phyloP scores from a whole-genome alignment of 1,140 invertebrate genomes.

The Megathymus violae region DNA sequence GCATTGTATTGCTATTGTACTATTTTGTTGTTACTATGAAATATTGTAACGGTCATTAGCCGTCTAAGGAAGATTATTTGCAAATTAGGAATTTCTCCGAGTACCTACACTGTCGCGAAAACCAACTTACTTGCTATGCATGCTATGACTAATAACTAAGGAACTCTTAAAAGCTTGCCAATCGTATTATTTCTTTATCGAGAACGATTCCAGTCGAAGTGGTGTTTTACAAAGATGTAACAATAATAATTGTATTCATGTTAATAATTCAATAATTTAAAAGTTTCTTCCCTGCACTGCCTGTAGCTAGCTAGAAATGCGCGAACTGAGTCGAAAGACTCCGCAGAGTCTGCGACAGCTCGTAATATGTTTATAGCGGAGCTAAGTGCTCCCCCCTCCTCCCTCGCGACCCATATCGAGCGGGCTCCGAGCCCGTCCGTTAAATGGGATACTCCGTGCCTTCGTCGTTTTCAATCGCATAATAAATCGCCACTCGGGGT shows the following conservation, averaged over 20 bases:
- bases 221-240: no score
- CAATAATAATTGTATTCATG: neutral
- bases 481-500: neutral
- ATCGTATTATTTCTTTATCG: no score
- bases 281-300: neutral
- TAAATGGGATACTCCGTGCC: conserved; percentile 3
- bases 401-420: neutral
- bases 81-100: no score
- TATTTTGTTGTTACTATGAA: no score
- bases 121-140: no score
- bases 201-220: no score
- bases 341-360: conserved; percentile 1
- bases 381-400: neutral
- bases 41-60: no score
- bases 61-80: no score
- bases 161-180: no score
- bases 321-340: neutral
- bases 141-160: no score
- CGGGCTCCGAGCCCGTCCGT: neutral
- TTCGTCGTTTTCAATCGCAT: neutral
- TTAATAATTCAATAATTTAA: conserved; percentile 1
- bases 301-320: neutral
- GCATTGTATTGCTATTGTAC: no score
- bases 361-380: conserved; percentile 5
- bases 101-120: no score